Percentiles rank a stretch among this genome's conserved stretches.
These are phyloP conservation scores for Montipora capitata DNA, from an alignment of 92 coral and sea anemone species.

Conservation along the genomic window DNA sequence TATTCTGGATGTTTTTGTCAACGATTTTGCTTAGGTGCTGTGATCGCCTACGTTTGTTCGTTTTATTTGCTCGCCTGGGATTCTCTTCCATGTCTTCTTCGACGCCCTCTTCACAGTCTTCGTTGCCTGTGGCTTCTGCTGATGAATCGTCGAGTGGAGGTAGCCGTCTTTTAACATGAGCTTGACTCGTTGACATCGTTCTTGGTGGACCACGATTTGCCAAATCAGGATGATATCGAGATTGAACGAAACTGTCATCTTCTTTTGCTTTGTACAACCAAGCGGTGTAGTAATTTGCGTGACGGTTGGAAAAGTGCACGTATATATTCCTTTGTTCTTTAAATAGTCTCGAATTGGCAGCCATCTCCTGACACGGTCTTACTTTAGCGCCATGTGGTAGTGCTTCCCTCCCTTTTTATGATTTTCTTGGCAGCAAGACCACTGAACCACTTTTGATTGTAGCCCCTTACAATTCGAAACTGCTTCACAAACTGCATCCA, in stretches of 20 bases:
- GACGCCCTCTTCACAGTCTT: background rate
- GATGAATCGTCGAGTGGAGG: background rate
- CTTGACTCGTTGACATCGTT: constrained; percentile 43
- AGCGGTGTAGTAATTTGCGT: constrained; percentile 54
- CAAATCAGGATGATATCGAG: constrained; percentile 49
- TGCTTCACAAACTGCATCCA: constrained; percentile 28
- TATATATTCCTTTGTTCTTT: constrained; percentile 7
- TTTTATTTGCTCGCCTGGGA: background rate
- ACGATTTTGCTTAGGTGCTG: constrained; percentile 36
- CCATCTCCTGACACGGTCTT: constrained; percentile 7
- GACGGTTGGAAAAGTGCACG: constrained; percentile 49
- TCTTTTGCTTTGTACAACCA: constrained; percentile 43
- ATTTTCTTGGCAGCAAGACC: constrained; percentile 21
- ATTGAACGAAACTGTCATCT: constrained; percentile 17
- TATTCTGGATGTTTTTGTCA: constrained; percentile 25
- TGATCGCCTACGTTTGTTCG: constrained; percentile 20
- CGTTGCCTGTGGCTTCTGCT: background rate
- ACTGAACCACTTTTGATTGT: background rate
- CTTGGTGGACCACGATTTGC: constrained; percentile 40
- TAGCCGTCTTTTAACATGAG: background rate
- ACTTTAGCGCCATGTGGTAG: background rate
- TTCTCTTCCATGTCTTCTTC: background rate
- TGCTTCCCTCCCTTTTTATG: background rate
- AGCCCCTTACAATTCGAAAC: constrained; percentile 22
- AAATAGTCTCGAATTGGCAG: background rate